Conservation (phyloP, 2,113 vertebrate species). For the Crotalus viridis region DNA sequence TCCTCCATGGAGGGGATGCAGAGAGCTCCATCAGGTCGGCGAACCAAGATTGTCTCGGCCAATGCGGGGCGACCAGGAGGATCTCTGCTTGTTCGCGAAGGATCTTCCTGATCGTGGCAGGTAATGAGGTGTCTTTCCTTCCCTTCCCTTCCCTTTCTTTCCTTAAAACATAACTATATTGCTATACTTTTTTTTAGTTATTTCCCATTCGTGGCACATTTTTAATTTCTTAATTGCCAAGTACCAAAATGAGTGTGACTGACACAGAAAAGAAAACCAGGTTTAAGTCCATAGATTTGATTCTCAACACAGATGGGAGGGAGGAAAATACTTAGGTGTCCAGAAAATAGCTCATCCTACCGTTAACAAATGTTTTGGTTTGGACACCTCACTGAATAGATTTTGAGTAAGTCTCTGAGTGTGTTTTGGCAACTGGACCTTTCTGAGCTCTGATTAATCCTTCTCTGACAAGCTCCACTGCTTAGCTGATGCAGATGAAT, state of each 20-base stretch:
- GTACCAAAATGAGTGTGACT: neutral
- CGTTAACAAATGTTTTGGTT: slow-evolving; percentile 50
- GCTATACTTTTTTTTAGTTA: neutral
- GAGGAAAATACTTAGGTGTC: slow-evolving; percentile 30
- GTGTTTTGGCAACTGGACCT: slow-evolving; percentile 40
- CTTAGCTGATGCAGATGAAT: slow-evolving; percentile 63
- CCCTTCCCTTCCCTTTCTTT: neutral
- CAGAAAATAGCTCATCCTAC: slow-evolving; percentile 44
- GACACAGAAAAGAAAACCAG: neutral
- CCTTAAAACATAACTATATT: neutral
- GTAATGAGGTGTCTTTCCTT: neutral
- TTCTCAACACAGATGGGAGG: slow-evolving; percentile 7
- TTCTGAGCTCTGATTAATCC: slow-evolving; percentile 67
- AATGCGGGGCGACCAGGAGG: too few species aligned
- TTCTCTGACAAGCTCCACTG: slow-evolving; percentile 51
- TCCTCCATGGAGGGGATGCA: too few species aligned
- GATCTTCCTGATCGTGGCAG: too few species aligned
- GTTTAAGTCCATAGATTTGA: neutral
- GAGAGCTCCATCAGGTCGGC: too few species aligned
- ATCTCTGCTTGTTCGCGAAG: too few species aligned
- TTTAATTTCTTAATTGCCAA: neutral
- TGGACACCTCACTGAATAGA: slow-evolving; percentile 47
- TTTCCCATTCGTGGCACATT: neutral
- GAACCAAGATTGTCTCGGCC: too few species aligned
- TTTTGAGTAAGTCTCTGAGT: slow-evolving; percentile 23